phyloP scores from a whole-genome alignment of 2,113 vertebrate genomes.

The Corythaeola cristata region DNA sequence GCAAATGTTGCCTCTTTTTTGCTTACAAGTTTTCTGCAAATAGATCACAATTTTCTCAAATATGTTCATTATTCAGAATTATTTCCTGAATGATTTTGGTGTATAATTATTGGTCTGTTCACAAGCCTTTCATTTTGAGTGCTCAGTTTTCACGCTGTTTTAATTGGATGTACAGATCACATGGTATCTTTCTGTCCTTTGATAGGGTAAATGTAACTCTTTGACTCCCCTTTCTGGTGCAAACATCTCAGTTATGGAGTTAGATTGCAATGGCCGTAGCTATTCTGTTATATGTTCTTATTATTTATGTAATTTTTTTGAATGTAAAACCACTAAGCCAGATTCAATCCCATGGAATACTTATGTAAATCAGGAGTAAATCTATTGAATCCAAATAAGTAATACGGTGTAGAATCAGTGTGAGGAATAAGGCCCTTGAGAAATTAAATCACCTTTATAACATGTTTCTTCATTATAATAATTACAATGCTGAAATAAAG shows the following conservation, averaged over 20 bases:
- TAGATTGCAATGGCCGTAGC: not conserved
- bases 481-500: not conserved
- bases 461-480: not conserved
- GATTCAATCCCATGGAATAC: not conserved
- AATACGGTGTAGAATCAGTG: not conserved
- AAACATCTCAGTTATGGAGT: not conserved
- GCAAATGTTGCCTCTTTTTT: slow-evolving; percentile 41
- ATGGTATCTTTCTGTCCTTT: not conserved
- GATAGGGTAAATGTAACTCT: not conserved
- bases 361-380: not conserved
- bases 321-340: not conserved
- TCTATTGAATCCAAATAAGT: not conserved
- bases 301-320: not conserved
- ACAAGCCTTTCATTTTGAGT: slow-evolving; percentile 33
- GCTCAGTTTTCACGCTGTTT: slow-evolving; percentile 26
- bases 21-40: slow-evolving; percentile 61
- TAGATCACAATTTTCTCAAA: slow-evolving; percentile 65
- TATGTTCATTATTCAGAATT: slow-evolving; percentile 61
- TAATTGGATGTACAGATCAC: not conserved
- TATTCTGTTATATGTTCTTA: not conserved
- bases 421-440: not conserved
- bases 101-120: slow-evolving; percentile 50
- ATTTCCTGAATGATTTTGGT: slow-evolving; percentile 63
- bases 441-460: not conserved
- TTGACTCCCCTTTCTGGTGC: not conserved